These are phyloP conservation scores for Lophura nycthemera DNA, from an alignment of 2,113 vertebrate species.

Conservation along the genomic window DNA sequence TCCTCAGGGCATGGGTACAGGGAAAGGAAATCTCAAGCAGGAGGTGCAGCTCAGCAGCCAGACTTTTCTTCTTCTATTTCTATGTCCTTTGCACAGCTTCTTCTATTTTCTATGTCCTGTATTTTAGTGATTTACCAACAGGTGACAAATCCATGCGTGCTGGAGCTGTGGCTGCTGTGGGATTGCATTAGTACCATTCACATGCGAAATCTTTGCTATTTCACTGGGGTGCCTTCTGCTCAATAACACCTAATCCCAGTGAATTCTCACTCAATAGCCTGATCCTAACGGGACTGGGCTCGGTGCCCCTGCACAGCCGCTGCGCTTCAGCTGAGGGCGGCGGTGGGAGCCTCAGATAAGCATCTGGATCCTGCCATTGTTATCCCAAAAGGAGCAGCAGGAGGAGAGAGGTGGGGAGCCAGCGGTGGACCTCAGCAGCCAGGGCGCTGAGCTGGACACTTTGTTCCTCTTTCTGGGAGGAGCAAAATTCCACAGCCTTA, in stretches of 20 bases:
- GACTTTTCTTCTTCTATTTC: neutral
- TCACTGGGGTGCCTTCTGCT: neutral
- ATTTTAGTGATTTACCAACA: neutral
- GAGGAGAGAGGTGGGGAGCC: slow-evolving; percentile 7
- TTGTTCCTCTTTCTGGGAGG: too few relatives aligned
- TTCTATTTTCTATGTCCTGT: too few relatives aligned
- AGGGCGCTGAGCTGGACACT: neutral
- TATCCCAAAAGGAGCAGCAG: neutral
- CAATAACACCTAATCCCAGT: neutral
- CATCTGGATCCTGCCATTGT: slow-evolving; percentile 75
- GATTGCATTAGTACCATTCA: neutral
- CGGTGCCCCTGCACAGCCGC: neutral
- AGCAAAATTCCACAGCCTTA: neutral
- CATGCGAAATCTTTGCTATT: neutral
- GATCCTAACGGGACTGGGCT: neutral
- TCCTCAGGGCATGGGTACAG: neutral
- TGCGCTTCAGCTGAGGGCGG: neutral
- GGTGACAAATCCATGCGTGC: neutral
- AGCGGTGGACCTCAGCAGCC: neutral
- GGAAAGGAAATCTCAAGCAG: neutral
- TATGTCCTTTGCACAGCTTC: neutral
- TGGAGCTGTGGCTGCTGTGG: neutral
- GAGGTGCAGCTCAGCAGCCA: neutral
- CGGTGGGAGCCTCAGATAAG: slow-evolving; percentile 43
- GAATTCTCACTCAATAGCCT: neutral